Percentiles rank a stretch among this genome's conserved stretches.
These are phyloP conservation scores for Pissodes strobi DNA, from an alignment of 1,140 invertebrate species.

Conservation along the genomic window DNA sequence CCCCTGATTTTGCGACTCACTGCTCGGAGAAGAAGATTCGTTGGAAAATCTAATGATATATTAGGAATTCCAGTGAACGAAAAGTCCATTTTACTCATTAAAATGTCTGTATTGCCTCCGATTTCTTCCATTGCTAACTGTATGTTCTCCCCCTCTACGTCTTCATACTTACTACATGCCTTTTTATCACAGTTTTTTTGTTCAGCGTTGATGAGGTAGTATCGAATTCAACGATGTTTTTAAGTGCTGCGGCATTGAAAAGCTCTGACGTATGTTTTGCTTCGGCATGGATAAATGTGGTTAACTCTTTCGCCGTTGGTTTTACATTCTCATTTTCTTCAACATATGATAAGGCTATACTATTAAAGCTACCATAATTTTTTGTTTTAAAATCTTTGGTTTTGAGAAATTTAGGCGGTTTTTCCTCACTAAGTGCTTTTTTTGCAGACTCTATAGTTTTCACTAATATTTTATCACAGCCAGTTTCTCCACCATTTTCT, in stretches of 20 bases:
- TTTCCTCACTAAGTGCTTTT: too few species aligned
- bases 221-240: background rate
- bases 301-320: background rate
- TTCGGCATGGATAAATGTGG: background rate
- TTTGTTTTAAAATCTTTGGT: background rate
- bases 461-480: constrained; percentile 10
- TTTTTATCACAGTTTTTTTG: constrained; percentile 26
- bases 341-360: too few species aligned
- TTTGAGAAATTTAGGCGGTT: background rate
- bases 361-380: background rate
- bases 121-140: background rate
- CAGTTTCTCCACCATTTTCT: background rate
- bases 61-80: background rate
- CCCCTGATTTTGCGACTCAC: background rate
- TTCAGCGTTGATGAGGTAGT: constrained; percentile 10
- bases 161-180: constrained; percentile 10
- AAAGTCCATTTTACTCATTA: background rate
- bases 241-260: background rate
- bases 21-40: too few species aligned
- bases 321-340: too few species aligned
- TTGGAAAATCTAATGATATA: background rate
- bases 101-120: background rate
- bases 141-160: background rate
- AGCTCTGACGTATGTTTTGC: background rate
- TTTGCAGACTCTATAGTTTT: too few species aligned